A percentile compares a stretch with the other conserved stretches of the same genome.
These are phyloP conservation scores for Rhagophthalmus giganteus DNA, from an alignment of 2,888 invertebrate species.

Conservation along the genomic window DNA sequence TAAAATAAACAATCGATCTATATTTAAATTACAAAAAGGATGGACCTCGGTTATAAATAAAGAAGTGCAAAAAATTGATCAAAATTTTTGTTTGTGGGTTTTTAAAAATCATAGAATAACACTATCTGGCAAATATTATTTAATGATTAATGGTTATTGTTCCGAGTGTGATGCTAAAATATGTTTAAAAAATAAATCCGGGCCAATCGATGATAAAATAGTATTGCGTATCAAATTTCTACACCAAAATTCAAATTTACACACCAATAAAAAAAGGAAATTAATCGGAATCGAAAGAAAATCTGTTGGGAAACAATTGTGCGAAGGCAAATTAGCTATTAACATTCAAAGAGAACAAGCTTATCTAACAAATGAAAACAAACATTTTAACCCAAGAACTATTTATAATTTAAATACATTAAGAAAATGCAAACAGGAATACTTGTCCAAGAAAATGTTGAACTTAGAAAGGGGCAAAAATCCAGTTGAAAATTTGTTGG, in stretches of 20 bases:
- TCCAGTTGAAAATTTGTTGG: too few species aligned
- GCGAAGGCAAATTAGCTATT: neutral
- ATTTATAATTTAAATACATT: neutral
- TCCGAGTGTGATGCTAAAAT: neutral
- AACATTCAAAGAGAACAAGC: neutral
- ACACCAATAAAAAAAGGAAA: neutral
- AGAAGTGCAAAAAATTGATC: neutral
- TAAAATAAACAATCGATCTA: neutral
- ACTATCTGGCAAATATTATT: neutral
- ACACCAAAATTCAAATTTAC: neutral
- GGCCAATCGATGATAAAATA: neutral
- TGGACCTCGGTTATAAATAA: neutral
- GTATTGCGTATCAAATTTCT: neutral
- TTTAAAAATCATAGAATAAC: neutral
- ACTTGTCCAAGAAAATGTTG: neutral
- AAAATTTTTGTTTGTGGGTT: neutral
- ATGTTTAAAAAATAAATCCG: neutral
- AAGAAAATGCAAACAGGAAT: constrained; percentile 3
- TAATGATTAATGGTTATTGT: neutral
- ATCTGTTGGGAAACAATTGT: neutral
- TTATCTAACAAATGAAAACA: neutral
- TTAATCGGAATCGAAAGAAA: neutral
- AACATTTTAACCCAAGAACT: neutral
- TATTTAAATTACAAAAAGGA: neutral
- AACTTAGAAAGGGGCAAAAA: too few species aligned